Evolutionary conservation across 2,797 vertebrate genomes (phyloP).

Genomic region (Scolopax rusticola): DNA sequence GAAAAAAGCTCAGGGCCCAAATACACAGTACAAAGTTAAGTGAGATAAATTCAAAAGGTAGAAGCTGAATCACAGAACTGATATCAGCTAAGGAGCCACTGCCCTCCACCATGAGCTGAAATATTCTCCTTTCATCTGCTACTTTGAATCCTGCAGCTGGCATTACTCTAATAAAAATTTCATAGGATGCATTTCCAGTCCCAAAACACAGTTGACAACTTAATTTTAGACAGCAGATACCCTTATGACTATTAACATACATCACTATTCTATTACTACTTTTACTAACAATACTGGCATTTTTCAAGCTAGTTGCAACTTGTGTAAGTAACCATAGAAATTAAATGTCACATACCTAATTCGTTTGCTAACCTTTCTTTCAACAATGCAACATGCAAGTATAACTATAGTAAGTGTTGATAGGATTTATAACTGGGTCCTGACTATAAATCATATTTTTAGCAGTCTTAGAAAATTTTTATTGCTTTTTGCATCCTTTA

Average conservation of each 20-base stretch:
- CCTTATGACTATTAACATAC: neutral
- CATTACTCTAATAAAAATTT: neutral
- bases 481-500: neutral
- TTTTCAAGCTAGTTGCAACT: constrained; percentile 41
- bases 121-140: constrained; percentile 27
- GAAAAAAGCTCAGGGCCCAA: constrained; percentile 6
- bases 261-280: neutral
- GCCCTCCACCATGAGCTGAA: neutral
- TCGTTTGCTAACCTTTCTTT: constrained; percentile 32
- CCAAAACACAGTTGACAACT: neutral
- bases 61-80: constrained; percentile 41
- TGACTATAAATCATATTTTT: constrained; percentile 9
- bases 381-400: neutral
- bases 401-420: neutral
- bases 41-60: constrained; percentile 41
- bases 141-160: constrained; percentile 46
- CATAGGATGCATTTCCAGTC: constrained; percentile 2
- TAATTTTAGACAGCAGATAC: neutral
- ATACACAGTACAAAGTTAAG: neutral
- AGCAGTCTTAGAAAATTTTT: neutral
- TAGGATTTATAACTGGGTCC: constrained; percentile 3
- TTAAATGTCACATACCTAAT: neutral
- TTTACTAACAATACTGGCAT: neutral
- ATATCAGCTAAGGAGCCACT: neutral
- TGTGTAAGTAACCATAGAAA: neutral